These are phyloP conservation scores for Lymantria dispar DNA, from an alignment of 2,888 invertebrate genomes.

Conservation along the genomic window DNA sequence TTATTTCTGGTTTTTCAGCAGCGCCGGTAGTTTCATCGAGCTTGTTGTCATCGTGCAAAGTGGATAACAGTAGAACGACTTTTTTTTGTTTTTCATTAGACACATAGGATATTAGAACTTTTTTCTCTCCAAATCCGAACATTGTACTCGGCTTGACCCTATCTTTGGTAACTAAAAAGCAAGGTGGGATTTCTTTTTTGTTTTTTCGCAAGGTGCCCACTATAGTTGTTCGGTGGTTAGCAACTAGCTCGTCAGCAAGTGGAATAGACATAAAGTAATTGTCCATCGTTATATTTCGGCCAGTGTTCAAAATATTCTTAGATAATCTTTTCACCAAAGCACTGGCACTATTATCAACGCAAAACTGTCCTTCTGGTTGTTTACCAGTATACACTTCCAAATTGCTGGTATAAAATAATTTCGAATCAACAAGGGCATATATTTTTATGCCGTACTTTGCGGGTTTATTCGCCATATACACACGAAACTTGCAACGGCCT, in stretches of 20 bases:
- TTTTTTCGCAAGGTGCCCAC: background rate
- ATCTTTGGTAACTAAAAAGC: background rate
- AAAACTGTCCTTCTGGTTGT: background rate
- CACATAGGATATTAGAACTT: background rate
- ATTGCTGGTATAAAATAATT: background rate
- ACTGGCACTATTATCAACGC: background rate
- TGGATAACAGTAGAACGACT: background rate
- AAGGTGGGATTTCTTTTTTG: background rate
- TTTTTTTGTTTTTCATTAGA: background rate
- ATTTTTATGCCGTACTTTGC: background rate
- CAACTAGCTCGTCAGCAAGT: background rate
- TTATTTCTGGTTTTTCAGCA: background rate
- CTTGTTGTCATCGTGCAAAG: background rate
- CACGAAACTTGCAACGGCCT: background rate
- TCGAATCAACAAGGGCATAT: background rate
- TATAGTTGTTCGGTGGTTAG: background rate
- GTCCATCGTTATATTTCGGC: background rate
- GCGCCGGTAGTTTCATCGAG: background rate
- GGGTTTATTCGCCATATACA: background rate
- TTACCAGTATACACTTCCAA: slow-evolving; percentile 1
- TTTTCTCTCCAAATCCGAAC: background rate
- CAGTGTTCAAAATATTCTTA: background rate
- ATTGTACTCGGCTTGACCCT: background rate
- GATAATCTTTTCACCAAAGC: background rate
- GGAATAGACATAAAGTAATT: background rate